Percentiles rank a stretch among this genome's conserved stretches.
These are phyloP conservation scores for Eudasyphora cyanicolor DNA, from an alignment of 2,888 invertebrate genomes.

Conservation along the genomic window DNA sequence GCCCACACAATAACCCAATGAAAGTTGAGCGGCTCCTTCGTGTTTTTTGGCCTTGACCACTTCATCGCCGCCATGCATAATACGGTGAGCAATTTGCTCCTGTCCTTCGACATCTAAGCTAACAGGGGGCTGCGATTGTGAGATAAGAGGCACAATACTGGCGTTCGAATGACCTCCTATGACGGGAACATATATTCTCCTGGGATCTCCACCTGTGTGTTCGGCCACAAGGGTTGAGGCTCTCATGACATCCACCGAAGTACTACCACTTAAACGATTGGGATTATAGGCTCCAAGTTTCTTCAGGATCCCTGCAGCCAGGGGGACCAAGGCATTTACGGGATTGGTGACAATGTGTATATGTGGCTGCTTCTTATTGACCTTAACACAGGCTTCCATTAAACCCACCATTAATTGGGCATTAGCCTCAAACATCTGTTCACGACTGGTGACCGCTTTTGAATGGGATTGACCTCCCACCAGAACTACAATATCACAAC, in stretches of 20 bases:
- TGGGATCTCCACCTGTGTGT: constrained; percentile 90
- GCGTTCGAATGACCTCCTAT: constrained; percentile 99
- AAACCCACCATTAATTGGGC: constrained; percentile 94
- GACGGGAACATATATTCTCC: constrained; percentile 90
- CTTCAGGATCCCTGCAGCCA: constrained; percentile 94
- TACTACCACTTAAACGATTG: constrained; percentile 94
- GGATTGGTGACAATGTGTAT: constrained; percentile 97
- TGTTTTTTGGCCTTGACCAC: constrained; percentile 94
- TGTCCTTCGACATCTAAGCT: constrained; percentile 82
- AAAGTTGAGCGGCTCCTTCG: constrained; percentile 98
- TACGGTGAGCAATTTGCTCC: constrained; percentile 81
- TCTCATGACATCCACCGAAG: constrained; percentile 96
- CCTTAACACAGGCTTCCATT: constrained; percentile 81
- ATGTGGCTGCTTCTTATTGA: constrained; percentile 84
- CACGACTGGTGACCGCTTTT: constrained; percentile 97
- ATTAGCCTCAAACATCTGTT: constrained; percentile 97
- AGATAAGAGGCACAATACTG: constrained; percentile 97
- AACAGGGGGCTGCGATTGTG: constrained; percentile 91
- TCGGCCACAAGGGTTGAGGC: constrained; percentile 94
- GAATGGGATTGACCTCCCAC: constrained; percentile 95
- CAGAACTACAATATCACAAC: constrained; percentile 91
- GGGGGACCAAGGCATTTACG: constrained; percentile 97
- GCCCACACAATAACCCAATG: constrained; percentile 97
- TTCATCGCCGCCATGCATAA: constrained; percentile 98
- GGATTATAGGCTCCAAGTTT: constrained; percentile 89